A percentile compares a stretch with the other conserved stretches of the same genome.
Evolutionary conservation across 2,797 vertebrate species (phyloP).

Genomic region (Siniperca undulata): DNA sequence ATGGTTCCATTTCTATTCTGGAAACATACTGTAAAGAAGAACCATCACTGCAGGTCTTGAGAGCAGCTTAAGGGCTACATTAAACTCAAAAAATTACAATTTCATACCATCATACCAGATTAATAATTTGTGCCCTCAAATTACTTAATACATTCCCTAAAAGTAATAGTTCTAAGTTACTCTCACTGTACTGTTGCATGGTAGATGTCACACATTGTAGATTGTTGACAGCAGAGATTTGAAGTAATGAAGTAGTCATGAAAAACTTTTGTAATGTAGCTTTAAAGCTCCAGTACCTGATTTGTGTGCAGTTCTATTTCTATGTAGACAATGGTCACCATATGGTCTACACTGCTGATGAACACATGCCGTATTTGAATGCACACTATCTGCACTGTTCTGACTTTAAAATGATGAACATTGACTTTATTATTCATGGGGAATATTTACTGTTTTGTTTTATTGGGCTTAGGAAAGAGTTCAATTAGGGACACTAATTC

Average conservation of each 20-base stretch:
- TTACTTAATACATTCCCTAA: background rate
- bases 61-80: background rate
- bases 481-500: constrained; percentile 10
- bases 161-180: too few relatives aligned
- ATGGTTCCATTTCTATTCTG: background rate
- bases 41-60: background rate
- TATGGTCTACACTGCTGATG: background rate
- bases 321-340: background rate
- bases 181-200: too few relatives aligned
- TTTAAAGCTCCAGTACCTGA: background rate
- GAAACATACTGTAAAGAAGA: background rate
- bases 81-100: too few relatives aligned
- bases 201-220: too few relatives aligned
- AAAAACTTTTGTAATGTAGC: background rate
- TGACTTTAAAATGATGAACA: constrained; percentile 19
- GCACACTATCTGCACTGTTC: background rate
- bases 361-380: background rate
- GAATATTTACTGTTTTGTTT: constrained; percentile 32
- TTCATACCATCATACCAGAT: too few relatives aligned
- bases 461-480: constrained; percentile 8
- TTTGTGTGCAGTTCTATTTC: background rate
- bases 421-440: constrained; percentile 2
- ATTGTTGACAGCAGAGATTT: background rate
- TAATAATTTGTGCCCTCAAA: too few relatives aligned
- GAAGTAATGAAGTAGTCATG: background rate